Base-by-base conservation (phyloP, 1,140 invertebrate genomes). In the Atta colombica region DNA sequence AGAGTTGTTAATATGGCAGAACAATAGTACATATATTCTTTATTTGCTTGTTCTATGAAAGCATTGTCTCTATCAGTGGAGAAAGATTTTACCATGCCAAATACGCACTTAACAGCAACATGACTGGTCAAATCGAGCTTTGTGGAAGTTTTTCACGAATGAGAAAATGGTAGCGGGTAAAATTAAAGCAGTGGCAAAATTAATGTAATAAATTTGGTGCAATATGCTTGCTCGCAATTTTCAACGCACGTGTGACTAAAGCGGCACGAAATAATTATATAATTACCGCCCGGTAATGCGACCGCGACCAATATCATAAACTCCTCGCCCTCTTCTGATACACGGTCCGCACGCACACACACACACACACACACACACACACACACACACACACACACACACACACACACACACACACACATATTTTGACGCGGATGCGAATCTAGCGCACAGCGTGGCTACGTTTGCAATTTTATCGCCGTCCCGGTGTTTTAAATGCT, bases 201-300 rank as follows among this genome's bases (percentile, higher is more conserved):
- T 78, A 31, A 71, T 25, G n/a, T 53, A 71, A 25, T 35, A 25
- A 60, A 74, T 55, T n/a, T 66, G 14, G 21, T 21, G 66, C 75
- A 49, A 39, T 31, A 58, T 71, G 21, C n/a, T 60, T 16, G 51
- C 66, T 49, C 51, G 66, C 75, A 51, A 87, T 87, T 75, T 81
- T 63, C 61, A 31, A 61, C 21, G 49, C 69, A 60, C 10, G n/a
- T 14, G 45, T 18, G 35, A 55, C 45, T 53, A 60, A 39, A 68
- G 77, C 85, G 45, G 14, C 58, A 4, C 55, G 53, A 45, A 78
- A 82, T 82, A 61, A 82, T 87, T 82, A 88, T 60, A 72, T 60
- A 72, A 81, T 88, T 75, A 87, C 71, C 58, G 66, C 8, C 14
- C 25, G 69, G 14, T 69, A 49, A 35, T 31, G 58, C n/a, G 7